Conservation (phyloP, 2,113 vertebrate species). For the Andinoacara biseriatus region DNA sequence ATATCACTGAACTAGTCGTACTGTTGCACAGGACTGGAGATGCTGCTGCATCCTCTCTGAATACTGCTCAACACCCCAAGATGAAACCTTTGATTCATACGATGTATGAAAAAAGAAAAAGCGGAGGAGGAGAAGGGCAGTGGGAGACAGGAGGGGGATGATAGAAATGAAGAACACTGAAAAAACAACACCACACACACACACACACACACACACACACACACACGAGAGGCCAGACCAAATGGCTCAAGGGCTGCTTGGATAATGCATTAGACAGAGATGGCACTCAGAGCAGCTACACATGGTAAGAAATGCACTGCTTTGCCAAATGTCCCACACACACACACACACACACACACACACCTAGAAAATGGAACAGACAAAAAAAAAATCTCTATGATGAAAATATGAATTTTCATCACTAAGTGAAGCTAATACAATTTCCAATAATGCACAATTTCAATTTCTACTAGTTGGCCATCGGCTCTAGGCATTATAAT, state of each 20-base stretch:
- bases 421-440: not conserved
- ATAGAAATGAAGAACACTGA: conserved; percentile 57
- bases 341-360: not conserved
- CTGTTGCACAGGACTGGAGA: not conserved
- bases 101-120: conserved; percentile 58
- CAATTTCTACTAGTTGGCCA: not conserved
- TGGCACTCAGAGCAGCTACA: conserved; percentile 72
- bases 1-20: not conserved
- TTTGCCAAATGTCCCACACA: conserved; percentile 63
- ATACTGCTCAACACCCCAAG: conserved; percentile 40
- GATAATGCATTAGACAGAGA: conserved; percentile 81
- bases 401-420: not conserved
- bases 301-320: conserved; percentile 70
- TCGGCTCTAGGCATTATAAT: not conserved
- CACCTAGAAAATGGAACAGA: conserved; percentile 34
- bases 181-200: conserved; percentile 43
- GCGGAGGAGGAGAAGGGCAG: conserved; percentile 52
- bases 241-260: conserved; percentile 80
- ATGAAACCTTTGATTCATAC: conserved; percentile 64
- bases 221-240: conserved; percentile 69
- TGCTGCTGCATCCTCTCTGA: conserved; percentile 26
- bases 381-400: not conserved
- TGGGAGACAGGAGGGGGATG: conserved; percentile 49
- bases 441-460: not conserved
- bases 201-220: conserved; percentile 17